Conservation (phyloP, 2,888 invertebrate genomes). For the Stenodema calcarata region DNA sequence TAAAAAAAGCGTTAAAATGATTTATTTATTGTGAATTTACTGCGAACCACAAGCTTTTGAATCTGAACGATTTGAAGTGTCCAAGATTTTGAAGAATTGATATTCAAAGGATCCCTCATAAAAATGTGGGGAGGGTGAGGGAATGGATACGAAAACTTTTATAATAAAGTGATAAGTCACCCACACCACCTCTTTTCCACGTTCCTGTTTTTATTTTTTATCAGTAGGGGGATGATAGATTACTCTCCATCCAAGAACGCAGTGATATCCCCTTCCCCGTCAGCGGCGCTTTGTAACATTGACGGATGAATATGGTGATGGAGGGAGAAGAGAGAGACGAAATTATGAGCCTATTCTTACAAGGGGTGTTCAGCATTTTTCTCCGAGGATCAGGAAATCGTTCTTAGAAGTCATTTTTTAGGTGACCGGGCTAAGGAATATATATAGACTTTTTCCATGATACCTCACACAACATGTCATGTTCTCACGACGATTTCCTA, state of each 20-base stretch:
- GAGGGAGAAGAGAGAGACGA: neutral
- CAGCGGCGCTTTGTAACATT: slow-evolving; percentile 1
- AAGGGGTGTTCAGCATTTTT: neutral
- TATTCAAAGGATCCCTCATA: neutral
- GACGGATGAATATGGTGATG: slow-evolving; percentile 23
- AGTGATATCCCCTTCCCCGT: neutral
- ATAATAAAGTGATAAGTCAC: slow-evolving; percentile 27
- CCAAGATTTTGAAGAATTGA: neutral
- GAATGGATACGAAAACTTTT: slow-evolving; percentile 2
- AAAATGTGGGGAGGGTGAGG: neutral
- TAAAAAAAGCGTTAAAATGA: no score
- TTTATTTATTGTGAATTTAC: no score
- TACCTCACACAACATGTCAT: neutral
- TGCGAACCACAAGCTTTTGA: neutral
- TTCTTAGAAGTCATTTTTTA: neutral
- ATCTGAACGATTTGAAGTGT: neutral
- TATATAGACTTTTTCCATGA: neutral
- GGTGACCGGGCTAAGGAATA: neutral
- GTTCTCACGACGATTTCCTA: neutral
- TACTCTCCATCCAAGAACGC: neutral
- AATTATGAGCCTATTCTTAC: neutral
- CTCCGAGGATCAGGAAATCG: neutral
- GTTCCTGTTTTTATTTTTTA: neutral
- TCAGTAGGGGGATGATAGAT: slow-evolving; percentile 1
- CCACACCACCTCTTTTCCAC: neutral